Evolutionary conservation across 2,888 invertebrate genomes (phyloP).

Genomic region (Patella depressa): DNA sequence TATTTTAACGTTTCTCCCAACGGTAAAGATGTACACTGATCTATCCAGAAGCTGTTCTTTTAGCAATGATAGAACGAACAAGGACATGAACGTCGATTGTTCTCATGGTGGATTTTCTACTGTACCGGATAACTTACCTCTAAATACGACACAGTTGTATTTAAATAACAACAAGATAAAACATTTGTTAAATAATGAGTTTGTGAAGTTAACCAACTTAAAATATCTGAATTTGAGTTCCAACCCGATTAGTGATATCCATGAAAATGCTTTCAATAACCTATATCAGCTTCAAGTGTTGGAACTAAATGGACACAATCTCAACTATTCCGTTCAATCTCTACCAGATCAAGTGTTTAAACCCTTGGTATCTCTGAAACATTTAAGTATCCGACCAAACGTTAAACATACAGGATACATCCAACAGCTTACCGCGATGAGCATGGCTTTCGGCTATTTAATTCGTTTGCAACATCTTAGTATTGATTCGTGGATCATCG

Average conservation of each 20-base stretch:
- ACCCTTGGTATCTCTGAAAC: neutral
- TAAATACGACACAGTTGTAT: neutral
- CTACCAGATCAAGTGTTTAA: neutral
- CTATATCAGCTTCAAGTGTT: neutral
- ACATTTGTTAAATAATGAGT: neutral
- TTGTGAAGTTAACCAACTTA: neutral
- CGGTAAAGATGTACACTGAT: too few relatives aligned
- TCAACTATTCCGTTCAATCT: neutral
- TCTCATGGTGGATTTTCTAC: neutral
- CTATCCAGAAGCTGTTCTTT: too few relatives aligned
- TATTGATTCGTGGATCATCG: neutral
- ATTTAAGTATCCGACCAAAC: too few relatives aligned
- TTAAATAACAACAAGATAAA: neutral
- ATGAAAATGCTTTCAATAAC: neutral
- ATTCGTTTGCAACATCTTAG: neutral
- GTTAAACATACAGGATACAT: too few relatives aligned
- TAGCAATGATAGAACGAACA: too few relatives aligned
- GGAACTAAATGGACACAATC: neutral
- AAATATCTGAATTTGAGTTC: neutral
- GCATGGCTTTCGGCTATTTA: too few relatives aligned
- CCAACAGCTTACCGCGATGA: too few relatives aligned
- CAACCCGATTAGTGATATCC: neutral
- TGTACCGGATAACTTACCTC: neutral
- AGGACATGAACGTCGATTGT: neutral
- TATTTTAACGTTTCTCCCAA: too few relatives aligned